A percentile compares a stretch with the other conserved stretches of the same genome.
These are phyloP conservation scores for Drosophila ezoana DNA, from an alignment of 2,888 invertebrate genomes.

Conservation along the genomic window DNA sequence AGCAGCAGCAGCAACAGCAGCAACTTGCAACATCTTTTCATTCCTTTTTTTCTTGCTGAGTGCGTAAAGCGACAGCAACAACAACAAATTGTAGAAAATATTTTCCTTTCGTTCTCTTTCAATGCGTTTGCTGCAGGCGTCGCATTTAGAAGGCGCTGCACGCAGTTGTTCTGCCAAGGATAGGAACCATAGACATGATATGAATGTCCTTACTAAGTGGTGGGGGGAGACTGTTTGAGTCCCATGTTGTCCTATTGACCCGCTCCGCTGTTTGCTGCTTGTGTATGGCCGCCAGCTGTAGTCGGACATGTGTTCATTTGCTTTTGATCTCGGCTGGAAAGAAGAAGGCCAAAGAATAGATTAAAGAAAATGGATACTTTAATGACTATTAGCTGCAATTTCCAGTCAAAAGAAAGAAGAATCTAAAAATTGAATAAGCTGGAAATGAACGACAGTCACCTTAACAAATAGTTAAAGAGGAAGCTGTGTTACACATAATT, in stretches of 20 bases:
- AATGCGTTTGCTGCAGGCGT: constrained; percentile 59
- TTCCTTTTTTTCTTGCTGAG: constrained; percentile 45
- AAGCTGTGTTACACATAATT: too few species aligned
- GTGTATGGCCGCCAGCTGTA: constrained; percentile 19
- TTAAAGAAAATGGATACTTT: constrained; percentile 1
- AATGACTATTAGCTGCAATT: constrained; percentile 25
- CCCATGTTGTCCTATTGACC: constrained; percentile 35
- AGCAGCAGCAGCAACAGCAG: constrained; percentile 50
- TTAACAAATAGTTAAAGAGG: not conserved
- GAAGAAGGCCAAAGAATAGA: not conserved
- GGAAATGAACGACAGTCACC: not conserved
- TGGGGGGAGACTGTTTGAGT: too few species aligned
- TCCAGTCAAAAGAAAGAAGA: not conserved
- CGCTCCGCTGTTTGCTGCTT: constrained; percentile 16
- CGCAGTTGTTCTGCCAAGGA: constrained; percentile 39
- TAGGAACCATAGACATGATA: constrained; percentile 14
- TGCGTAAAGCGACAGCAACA: constrained; percentile 65
- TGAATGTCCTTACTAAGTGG: constrained; percentile 7
- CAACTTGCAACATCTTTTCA: constrained; percentile 61
- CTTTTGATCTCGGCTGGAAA: constrained; percentile 37
- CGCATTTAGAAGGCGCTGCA: constrained; percentile 50
- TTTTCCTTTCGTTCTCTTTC: constrained; percentile 18
- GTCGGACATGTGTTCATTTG: constrained; percentile 58
- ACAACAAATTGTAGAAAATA: constrained; percentile 19
- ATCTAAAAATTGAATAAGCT: not conserved